Evolutionary conservation across 2,888 invertebrate species (phyloP).

Genomic region (Cheilosia vulpina): DNA sequence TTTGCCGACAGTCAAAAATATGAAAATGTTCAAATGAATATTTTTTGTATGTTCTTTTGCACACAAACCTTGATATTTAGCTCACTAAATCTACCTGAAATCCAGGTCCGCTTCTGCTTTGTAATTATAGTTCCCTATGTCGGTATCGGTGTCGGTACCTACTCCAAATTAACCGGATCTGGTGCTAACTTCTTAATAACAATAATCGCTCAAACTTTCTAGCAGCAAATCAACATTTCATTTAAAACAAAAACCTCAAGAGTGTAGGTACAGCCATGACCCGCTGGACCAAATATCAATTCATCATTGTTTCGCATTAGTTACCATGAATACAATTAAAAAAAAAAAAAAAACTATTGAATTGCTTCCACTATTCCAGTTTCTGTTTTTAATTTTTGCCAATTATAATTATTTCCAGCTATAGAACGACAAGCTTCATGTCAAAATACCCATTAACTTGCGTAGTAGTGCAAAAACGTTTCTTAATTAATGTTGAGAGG

Average conservation of each 20-base stretch:
- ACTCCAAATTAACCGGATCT: too few species aligned
- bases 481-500: conserved; percentile 5
- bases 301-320: background rate
- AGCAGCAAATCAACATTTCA: background rate
- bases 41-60: too few species aligned
- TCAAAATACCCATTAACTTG: conserved; percentile 43
- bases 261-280: conserved; percentile 2
- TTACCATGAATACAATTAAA: conserved; percentile 13
- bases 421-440: background rate
- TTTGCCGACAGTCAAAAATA: background rate
- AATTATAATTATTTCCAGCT: conserved; percentile 16
- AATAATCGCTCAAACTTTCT: too few species aligned
- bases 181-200: too few species aligned
- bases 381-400: conserved; percentile 4
- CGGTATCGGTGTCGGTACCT: too few species aligned
- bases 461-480: background rate
- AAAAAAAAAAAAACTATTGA: background rate
- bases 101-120: too few species aligned
- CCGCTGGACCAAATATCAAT: conserved; percentile 21
- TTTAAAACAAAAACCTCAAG: background rate
- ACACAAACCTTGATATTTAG: too few species aligned
- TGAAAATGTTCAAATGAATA: background rate
- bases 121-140: too few species aligned
- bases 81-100: too few species aligned
- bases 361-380: background rate